Evolutionary conservation across 2,797 vertebrate genomes (phyloP).

Genomic region (Sebastes aleutianus): DNA sequence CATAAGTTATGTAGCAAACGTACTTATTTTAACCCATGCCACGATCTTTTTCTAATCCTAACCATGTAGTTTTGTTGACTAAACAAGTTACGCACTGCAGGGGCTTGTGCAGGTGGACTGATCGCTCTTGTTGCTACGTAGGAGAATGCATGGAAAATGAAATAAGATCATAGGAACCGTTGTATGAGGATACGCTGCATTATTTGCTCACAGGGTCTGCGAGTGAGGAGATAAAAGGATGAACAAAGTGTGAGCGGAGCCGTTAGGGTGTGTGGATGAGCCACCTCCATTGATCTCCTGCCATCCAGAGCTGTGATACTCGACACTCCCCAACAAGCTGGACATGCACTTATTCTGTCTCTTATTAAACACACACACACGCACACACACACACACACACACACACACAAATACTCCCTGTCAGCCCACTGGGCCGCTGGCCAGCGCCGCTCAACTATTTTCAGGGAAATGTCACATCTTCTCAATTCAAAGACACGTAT

Average conservation of each 20-base stretch:
- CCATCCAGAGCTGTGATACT: conserved; percentile 46
- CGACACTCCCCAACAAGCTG: conserved; percentile 40
- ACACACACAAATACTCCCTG: conserved; percentile 9
- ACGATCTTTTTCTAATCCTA: too few species aligned
- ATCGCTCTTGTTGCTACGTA: not conserved
- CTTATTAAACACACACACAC: conserved; percentile 18
- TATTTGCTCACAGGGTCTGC: conserved; percentile 3
- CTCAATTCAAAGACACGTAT: conserved; percentile 46
- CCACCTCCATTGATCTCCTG: conserved; percentile 56
- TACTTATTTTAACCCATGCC: too few species aligned
- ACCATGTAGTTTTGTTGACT: too few species aligned
- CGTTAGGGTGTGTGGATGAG: conserved; percentile 33
- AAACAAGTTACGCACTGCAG: not conserved
- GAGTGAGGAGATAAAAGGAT: conserved; percentile 27
- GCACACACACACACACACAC: conserved; percentile 8
- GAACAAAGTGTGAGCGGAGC: conserved; percentile 25
- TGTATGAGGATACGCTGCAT: not conserved
- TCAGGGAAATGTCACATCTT: conserved; percentile 53
- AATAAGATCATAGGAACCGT: not conserved
- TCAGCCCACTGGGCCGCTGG: conserved; percentile 38
- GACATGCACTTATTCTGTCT: conserved; percentile 42
- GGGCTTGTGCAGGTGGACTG: not conserved
- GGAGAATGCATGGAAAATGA: not conserved
- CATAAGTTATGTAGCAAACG: too few species aligned
- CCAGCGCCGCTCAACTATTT: conserved; percentile 33